Percentiles rank a stretch among this genome's conserved stretches.
Conservation (phyloP, 35 echinoderm and acorn worm genomes). For the Chiridota heheva region DNA sequence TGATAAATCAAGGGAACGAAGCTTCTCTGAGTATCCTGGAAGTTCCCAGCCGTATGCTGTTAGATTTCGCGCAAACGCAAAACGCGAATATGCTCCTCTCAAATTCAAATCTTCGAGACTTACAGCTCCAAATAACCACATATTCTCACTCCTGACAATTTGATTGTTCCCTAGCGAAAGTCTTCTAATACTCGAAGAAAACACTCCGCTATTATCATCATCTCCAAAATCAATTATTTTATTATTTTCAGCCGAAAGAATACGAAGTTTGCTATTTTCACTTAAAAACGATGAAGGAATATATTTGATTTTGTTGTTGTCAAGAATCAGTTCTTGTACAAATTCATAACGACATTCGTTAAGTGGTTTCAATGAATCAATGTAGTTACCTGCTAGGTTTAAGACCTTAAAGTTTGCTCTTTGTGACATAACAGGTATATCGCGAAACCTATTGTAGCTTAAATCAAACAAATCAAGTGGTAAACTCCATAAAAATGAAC, state of each 20-base stretch:
- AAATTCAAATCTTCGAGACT: slow-evolving; percentile 17
- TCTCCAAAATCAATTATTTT: no score
- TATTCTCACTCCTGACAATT: no score
- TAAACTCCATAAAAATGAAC: no score
- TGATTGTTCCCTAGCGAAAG: no score
- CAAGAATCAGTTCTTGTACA: slow-evolving; percentile 19
- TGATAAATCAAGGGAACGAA: slow-evolving; percentile 15
- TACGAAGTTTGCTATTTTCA: no score
- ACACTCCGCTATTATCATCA: no score
- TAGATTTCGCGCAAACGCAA: not conserved
- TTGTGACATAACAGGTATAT: slow-evolving; percentile 4
- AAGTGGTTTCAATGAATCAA: slow-evolving; percentile 6
- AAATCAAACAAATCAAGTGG: slow-evolving; percentile 21
- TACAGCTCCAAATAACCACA: slow-evolving; percentile 20
- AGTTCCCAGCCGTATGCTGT: slow-evolving; percentile 11
- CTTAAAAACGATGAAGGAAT: no score
- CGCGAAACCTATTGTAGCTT: slow-evolving; percentile 19
- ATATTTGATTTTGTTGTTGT: no score
- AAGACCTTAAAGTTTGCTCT: slow-evolving; percentile 11
- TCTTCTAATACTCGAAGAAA: no score
- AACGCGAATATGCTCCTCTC: slow-evolving; percentile 12
- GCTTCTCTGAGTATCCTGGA: slow-evolving; percentile 11
- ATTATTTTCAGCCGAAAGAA: no score
- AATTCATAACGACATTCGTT: not conserved
- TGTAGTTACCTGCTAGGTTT: slow-evolving; percentile 29